Percentiles rank a stretch among this genome's conserved stretches.
These are phyloP conservation scores for Catalaphyllia jardinei DNA, from an alignment of 64 coral and sea anemone species.

Conservation along the genomic window DNA sequence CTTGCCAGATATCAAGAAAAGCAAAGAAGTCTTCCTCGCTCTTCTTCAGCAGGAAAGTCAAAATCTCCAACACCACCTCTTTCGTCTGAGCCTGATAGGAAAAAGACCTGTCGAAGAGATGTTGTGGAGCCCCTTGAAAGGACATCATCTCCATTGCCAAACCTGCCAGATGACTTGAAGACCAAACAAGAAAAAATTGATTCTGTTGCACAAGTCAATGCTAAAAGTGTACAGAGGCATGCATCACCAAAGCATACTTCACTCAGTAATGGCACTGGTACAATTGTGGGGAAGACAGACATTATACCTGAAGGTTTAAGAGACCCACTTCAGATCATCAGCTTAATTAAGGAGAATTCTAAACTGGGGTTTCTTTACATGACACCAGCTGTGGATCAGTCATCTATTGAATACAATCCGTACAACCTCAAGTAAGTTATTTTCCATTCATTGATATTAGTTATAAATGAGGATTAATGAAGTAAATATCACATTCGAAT, in stretches of 20 bases:
- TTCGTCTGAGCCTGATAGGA: conserved; percentile 65
- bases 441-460: neutral
- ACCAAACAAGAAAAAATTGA: conserved; percentile 85
- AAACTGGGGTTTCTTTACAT: conserved; percentile 96
- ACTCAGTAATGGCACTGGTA: conserved; percentile 1
- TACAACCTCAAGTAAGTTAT: conserved; percentile 97
- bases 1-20: conserved; percentile 88
- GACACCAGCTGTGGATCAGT: conserved; percentile 92
- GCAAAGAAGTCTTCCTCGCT: conserved; percentile 65
- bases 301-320: conserved; percentile 35
- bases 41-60: conserved; percentile 63
- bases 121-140: conserved; percentile 77
- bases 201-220: conserved; percentile 51
- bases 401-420: conserved; percentile 97
- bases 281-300: conserved; percentile 17
- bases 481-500: too few species aligned
- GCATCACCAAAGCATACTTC: conserved; percentile 48
- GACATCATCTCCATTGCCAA: conserved; percentile 84
- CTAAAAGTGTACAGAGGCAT: conserved; percentile 1
- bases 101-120: conserved; percentile 71
- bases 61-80: conserved; percentile 78
- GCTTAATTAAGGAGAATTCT: conserved; percentile 73
- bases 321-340: conserved; percentile 88
- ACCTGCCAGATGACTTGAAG: conserved; percentile 78
- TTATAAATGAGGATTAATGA: neutral